Base-by-base conservation (phyloP, 2,797 vertebrate species). In the Sebastes taczanowskii region DNA sequence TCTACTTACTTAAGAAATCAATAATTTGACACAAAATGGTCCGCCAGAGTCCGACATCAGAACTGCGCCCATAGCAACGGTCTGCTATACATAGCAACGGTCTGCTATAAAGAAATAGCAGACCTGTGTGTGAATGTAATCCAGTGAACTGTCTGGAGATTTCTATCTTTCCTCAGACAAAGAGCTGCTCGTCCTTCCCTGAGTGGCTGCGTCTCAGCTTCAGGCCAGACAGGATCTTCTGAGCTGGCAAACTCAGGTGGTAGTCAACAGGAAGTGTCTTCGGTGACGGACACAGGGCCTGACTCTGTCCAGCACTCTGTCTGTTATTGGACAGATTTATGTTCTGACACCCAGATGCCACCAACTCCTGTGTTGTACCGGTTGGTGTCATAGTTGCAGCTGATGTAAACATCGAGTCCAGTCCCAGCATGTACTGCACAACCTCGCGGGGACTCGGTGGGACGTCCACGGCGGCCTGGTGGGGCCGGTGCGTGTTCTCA, bases 151-250 rank as follows among this genome's bases (percentile, higher is more conserved):
- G 22, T 64, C 42, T 34, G 29, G 0, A 74, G 25, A 55, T 52
- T 27, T 83, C 4, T n/a, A 1, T 25, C 11, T 52, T 30, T 42
- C 18, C 14, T 96, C 77, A 96, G 67, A 96, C 95, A 89, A 95
- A 96, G 38, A 96, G 91, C 83, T 95, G 94, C 78, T 96, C 93
- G 1, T 93, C 93, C 62, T 92, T 95, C 61, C 91, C 94, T 2
- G 92, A 95, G 69, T 93, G 88, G 61, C 91, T 89, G 60, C 94
- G 91, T 71, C 91, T 94, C 46, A 95, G 85, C 76, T 93, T 96
- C 63, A 96, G 86, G 60, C 95, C 94, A 2, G 93, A 95, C 80
- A 96, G 91, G 77, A 95, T 89, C 81, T 92, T 95, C 56, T 95
- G 93, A 25, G 94, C 91, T 0, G 90, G 91, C 22, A 89, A 89